Conservation (phyloP, 2,113 vertebrate species). For the Cyanoramphus novaezelandiae region DNA sequence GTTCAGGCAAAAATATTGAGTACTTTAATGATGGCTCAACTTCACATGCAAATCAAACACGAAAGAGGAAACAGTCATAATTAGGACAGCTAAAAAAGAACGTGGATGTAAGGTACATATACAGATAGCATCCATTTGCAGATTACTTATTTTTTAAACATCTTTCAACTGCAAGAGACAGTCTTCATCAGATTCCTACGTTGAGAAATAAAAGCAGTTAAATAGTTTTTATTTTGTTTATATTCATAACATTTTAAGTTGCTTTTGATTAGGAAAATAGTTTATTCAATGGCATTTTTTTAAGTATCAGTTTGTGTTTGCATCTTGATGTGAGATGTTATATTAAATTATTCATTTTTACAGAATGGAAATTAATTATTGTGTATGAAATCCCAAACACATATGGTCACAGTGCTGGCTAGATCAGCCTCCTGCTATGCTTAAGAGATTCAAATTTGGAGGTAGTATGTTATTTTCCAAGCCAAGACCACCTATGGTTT, state of each 20-base stretch:
- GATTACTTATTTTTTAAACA: background rate
- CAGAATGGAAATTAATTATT: slow-evolving; percentile 84
- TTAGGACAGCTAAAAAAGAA: background rate
- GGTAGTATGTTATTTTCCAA: slow-evolving; percentile 77
- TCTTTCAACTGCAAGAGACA: background rate
- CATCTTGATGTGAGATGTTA: slow-evolving; percentile 67
- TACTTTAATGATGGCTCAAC: background rate
- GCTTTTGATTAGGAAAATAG: slow-evolving; percentile 47
- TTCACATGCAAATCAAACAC: background rate
- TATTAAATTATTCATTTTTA: slow-evolving; percentile 82
- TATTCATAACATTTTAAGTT: slow-evolving; percentile 14
- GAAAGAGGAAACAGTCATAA: background rate
- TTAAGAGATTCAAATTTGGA: slow-evolving; percentile 78
- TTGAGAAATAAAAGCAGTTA: slow-evolving; percentile 5
- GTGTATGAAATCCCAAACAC: slow-evolving; percentile 82
- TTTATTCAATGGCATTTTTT: slow-evolving; percentile 40
- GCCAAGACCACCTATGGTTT: slow-evolving; percentile 83
- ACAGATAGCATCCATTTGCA: background rate
- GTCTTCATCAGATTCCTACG: background rate
- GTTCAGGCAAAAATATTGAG: background rate
- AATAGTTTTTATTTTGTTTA: background rate
- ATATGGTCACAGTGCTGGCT: slow-evolving; percentile 79
- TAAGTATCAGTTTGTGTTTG: slow-evolving; percentile 70
- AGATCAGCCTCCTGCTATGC: slow-evolving; percentile 78
- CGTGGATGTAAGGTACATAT: background rate